Conservation (phyloP, 2,113 vertebrate genomes). For the Apaloderma vittatum region DNA sequence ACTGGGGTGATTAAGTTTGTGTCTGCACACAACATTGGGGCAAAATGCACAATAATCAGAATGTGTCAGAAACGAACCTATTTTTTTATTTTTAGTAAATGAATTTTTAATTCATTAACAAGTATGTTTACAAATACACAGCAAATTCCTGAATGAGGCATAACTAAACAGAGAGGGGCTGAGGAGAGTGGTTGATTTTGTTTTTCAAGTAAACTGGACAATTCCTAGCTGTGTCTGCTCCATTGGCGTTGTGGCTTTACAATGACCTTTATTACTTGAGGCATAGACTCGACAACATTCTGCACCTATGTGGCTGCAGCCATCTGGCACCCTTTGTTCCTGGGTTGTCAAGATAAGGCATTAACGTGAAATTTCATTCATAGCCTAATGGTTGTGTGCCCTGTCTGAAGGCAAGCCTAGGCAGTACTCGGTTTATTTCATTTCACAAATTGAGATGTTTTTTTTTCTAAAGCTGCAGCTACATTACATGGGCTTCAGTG, state of each 20-base stretch:
- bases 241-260: not conserved
- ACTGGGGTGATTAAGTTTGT: not conserved
- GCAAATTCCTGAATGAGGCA: not conserved
- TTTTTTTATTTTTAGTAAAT: not conserved
- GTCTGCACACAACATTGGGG: not conserved
- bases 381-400: not conserved
- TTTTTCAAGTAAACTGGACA: not conserved
- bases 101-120: not conserved
- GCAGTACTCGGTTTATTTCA: not conserved
- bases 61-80: not conserved
- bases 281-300: rapidly evolving
- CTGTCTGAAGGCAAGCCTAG: conserved; percentile 11
- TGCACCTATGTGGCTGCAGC: not conserved
- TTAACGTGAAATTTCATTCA: conserved; percentile 10
- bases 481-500: conserved; percentile 7
- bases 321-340: not conserved
- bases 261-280: not conserved
- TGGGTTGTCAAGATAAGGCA: not conserved
- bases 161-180: not conserved
- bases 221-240: not conserved
- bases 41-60: not conserved
- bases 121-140: not conserved
- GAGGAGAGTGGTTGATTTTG: not conserved
- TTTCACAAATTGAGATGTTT: conserved; percentile 15
- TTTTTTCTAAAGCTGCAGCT: conserved; percentile 14